These are phyloP conservation scores for Bothrops jararaca DNA, from an alignment of 2,113 vertebrate genomes.

Conservation along the genomic window DNA sequence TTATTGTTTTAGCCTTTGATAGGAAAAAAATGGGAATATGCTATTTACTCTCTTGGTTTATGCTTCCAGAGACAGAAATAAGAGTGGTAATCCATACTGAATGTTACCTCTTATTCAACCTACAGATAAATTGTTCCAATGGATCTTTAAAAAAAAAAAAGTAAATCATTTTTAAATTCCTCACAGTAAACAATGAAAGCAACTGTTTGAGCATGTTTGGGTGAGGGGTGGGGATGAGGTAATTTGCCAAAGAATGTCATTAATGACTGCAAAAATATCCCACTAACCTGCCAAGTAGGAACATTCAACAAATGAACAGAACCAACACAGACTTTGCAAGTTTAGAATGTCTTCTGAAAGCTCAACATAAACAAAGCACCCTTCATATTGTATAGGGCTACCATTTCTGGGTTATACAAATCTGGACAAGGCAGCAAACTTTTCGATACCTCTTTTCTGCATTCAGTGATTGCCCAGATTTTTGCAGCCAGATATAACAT, in stretches of 20 bases:
- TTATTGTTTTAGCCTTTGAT: background rate
- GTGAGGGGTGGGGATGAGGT: background rate
- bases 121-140: background rate
- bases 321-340: background rate
- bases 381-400: background rate
- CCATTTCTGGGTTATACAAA: background rate
- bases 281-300: background rate
- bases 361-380: background rate
- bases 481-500: background rate
- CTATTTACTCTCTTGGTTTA: background rate
- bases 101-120: background rate
- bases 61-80: background rate
- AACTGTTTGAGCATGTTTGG: background rate
- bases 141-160: background rate
- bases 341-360: background rate
- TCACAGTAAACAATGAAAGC: background rate
- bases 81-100: background rate
- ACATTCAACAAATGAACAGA: background rate
- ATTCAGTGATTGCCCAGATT: background rate
- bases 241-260: background rate
- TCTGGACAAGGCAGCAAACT: background rate
- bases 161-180: background rate
- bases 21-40: background rate
- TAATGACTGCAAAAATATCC: background rate
- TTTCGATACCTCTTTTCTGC: background rate